Base-by-base conservation (phyloP, 2,797 vertebrate species). In the Cyprinodon diabolis region DNA sequence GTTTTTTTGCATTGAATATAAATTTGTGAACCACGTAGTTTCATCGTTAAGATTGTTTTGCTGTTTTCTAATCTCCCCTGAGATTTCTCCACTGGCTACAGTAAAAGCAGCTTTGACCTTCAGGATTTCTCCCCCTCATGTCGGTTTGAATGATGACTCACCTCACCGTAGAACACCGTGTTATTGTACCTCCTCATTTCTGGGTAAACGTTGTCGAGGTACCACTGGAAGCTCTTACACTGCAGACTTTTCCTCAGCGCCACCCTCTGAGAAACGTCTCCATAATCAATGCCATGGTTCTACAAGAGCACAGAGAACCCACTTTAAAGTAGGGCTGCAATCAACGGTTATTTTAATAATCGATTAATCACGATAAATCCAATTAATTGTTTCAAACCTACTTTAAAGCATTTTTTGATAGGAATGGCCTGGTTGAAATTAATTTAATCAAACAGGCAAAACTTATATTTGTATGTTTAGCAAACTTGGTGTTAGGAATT, bases 151-250 rank as follows among this genome's bases (percentile, higher is more conserved):
- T 10, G 55, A 35, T 25, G 57, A 82, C 90, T 96, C 95, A 99
- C 98, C 96, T 99, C 97, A 19, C 98, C 98, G 0, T 99, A 99
- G 72, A 96, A 97, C 21, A 98, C 14, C 0, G 97, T 99, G 88
- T 96, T 97, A 82, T 97, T 99, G 93, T 99, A 99, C 92, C 95
- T 94, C 90, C 97, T 96, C 98, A 99, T 98, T 92, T 98, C 97
- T 0, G 98, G 98, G 87, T 99, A 99, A 85, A 99, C 97, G 0
- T 99, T 98, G 91, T 99, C 96, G 60, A 99, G 94, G 91, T 99
- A 99, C 98, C 98, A 99, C 87, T 98, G 96, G 80, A 99, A 99
- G 81, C 93, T 97, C 85, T 96, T 98, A 85, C 98, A 99, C 83
- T 97, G 96, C 79, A 99, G 92, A 72, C 90, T 96, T 88, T 95